phyloP scores from a whole-genome alignment of 2,888 invertebrate genomes.

The Lasiommata megera region DNA sequence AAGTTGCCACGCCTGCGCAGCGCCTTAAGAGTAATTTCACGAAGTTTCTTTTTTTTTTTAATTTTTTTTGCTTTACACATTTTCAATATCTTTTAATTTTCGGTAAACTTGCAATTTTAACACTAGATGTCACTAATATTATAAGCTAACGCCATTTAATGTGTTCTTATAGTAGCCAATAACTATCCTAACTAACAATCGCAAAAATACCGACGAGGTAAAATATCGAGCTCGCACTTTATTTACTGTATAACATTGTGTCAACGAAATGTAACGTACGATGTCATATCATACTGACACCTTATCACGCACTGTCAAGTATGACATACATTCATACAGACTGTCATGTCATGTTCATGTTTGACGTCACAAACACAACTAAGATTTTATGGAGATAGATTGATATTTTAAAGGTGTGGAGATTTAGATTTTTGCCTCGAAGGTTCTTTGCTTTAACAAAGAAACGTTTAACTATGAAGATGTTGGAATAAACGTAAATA shows the following conservation, averaged over 20 bases:
- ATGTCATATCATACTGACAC: neutral
- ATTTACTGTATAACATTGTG: no score
- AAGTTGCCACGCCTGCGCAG: neutral
- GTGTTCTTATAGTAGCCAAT: constrained; percentile 55
- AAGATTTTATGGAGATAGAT: no score
- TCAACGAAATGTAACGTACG: neutral
- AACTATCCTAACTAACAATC: constrained; percentile 33
- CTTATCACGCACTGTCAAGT: neutral
- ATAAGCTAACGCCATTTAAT: constrained; percentile 67
- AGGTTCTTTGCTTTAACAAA: constrained; percentile 36
- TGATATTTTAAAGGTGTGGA: neutral
- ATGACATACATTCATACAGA: neutral
- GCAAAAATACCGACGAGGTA: constrained; percentile 27
- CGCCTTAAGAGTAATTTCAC: constrained; percentile 42
- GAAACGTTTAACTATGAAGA: constrained; percentile 35
- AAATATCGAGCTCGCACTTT: constrained; percentile 12
- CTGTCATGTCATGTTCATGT: no score
- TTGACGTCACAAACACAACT: neutral
- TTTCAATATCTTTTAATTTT: constrained; percentile 49
- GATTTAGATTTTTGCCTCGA: constrained; percentile 36
- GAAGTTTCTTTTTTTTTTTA: constrained; percentile 36
- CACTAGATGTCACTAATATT: constrained; percentile 81
- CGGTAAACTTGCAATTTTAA: constrained; percentile 68
- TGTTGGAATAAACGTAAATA: constrained; percentile 24
- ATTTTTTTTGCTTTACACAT: constrained; percentile 45